Percentiles rank a stretch among this genome's conserved stretches.
These are phyloP conservation scores for Ctenicera cuprea DNA, from an alignment of 2,888 invertebrate genomes.

Conservation along the genomic window DNA sequence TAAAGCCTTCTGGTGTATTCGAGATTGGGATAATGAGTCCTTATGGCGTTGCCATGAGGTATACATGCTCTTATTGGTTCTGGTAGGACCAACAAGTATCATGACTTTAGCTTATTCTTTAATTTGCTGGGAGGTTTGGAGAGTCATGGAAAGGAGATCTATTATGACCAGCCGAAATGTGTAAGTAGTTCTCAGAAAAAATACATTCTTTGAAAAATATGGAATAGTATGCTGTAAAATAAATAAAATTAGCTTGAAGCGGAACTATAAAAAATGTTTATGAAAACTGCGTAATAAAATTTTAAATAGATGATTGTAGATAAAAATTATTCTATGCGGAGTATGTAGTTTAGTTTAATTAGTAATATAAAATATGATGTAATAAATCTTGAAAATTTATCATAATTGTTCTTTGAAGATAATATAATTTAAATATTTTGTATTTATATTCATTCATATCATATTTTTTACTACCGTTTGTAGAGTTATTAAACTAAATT, in stretches of 20 bases:
- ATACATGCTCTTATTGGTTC: slow-evolving; percentile 79
- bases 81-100: slow-evolving; percentile 78
- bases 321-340: too few relatives aligned
- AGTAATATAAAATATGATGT: neutral
- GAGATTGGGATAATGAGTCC: slow-evolving; percentile 72
- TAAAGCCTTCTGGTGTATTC: slow-evolving; percentile 77
- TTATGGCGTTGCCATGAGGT: slow-evolving; percentile 77
- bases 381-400: neutral
- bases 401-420: neutral
- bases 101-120: slow-evolving; percentile 81
- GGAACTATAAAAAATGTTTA: too few relatives aligned
- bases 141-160: slow-evolving; percentile 76
- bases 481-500: neutral
- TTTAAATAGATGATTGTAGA: too few relatives aligned
- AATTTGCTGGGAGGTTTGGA: slow-evolving; percentile 80
- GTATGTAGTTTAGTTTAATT: too few relatives aligned
- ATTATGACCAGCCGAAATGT: slow-evolving; percentile 75
- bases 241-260: too few relatives aligned
- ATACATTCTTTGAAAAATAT: too few relatives aligned
- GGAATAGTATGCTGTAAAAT: too few relatives aligned
- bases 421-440: neutral
- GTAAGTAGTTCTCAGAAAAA: slow-evolving; percentile 65
- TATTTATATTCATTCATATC: neutral
- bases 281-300: too few relatives aligned
- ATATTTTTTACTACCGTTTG: neutral